Percentiles rank a stretch among this genome's conserved stretches.
phyloP scores from a whole-genome alignment of 2,888 invertebrate species.

The Chelonus formosanus region DNA sequence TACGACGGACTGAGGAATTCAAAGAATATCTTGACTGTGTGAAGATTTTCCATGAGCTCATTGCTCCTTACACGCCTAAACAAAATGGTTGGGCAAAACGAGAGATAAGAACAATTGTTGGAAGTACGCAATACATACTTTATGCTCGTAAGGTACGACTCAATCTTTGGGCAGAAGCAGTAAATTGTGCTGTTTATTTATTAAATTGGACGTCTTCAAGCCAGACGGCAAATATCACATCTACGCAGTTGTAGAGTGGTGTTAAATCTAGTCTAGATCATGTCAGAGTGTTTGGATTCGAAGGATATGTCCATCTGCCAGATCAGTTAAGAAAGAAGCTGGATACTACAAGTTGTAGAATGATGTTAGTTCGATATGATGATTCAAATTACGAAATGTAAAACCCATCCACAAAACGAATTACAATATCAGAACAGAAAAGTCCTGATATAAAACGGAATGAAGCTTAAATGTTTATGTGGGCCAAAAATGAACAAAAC shows the following conservation, averaged over 20 bases:
- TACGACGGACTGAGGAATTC: no score
- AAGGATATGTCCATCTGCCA: slow-evolving; percentile 14
- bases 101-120: slow-evolving; percentile 42
- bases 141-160: slow-evolving; percentile 30
- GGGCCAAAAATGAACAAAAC: no score
- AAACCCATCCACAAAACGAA: slow-evolving; percentile 11
- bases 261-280: no score
- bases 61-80: slow-evolving; percentile 41
- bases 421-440: slow-evolving; percentile 12
- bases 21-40: neutral
- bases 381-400: slow-evolving; percentile 24
- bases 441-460: neutral
- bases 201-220: slow-evolving; percentile 19
- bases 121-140: slow-evolving; percentile 40
- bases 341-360: slow-evolving; percentile 31
- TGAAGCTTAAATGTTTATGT: neutral
- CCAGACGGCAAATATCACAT: slow-evolving; percentile 23
- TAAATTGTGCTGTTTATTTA: slow-evolving; percentile 24
- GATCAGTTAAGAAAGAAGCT: slow-evolving; percentile 22
- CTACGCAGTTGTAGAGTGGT: slow-evolving; percentile 25
- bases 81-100: slow-evolving; percentile 42
- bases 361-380: slow-evolving; percentile 35
- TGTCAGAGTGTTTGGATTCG: slow-evolving; percentile 12
- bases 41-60: slow-evolving; percentile 36
- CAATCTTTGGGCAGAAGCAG: slow-evolving; percentile 29